These are phyloP conservation scores for Pantherophis alleghaniensis DNA, from an alignment of 2,797 vertebrate species.

Conservation along the genomic window DNA sequence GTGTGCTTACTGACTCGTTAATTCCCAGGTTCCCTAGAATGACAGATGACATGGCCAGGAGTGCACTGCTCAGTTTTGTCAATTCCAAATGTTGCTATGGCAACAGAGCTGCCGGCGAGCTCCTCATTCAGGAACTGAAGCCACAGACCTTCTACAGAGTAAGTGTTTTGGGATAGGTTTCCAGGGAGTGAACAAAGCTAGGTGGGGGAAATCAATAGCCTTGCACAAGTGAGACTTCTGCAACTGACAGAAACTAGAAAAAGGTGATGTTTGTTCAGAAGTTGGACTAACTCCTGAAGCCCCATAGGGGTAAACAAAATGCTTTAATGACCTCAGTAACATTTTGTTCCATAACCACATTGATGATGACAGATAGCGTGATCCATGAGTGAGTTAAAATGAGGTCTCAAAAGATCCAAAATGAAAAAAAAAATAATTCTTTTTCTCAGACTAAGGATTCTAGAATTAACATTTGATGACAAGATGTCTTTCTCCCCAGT, in stretches of 20 bases:
- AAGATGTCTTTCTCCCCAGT: slow-evolving; percentile 64
- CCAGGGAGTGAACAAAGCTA: not conserved
- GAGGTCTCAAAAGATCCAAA: not conserved
- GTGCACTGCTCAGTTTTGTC: slow-evolving; percentile 80
- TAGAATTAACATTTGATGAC: not conserved
- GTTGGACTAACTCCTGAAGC: not conserved
- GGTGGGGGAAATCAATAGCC: not conserved
- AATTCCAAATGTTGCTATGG: slow-evolving; percentile 80
- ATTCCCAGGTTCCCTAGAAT: slow-evolving; percentile 71
- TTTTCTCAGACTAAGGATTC: not conserved
- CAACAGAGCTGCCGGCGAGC: slow-evolving; percentile 73
- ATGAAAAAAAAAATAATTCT: not conserved
- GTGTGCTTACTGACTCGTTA: not conserved
- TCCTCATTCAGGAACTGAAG: slow-evolving; percentile 76
- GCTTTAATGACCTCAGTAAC: not conserved
- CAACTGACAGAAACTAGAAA: not conserved
- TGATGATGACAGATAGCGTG: not conserved
- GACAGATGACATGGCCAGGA: slow-evolving; percentile 78
- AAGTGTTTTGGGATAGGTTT: not conserved
- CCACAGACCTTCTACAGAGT: slow-evolving; percentile 78
- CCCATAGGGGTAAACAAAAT: not conserved
- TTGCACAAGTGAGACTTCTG: not conserved
- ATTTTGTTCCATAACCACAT: not conserved
- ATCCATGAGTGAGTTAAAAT: not conserved
- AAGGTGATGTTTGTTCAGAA: not conserved